Conservation (phyloP, 2,888 invertebrate genomes). For the Archips xylosteana region DNA sequence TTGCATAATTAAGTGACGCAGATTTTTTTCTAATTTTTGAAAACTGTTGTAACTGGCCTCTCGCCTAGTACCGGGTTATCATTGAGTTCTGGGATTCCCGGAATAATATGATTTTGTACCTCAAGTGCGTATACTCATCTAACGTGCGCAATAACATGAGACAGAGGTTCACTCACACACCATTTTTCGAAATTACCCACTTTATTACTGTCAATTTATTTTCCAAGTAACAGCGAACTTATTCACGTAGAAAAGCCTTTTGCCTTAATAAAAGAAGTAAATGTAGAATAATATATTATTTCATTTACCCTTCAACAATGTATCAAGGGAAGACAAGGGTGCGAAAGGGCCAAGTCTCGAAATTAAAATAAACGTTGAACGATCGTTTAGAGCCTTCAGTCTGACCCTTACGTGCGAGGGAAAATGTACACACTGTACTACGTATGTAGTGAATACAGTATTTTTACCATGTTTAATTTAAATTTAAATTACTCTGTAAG, state of each 20-base stretch:
- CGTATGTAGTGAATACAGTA: constrained; percentile 1
- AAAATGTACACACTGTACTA: constrained; percentile 19
- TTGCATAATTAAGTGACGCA: no score
- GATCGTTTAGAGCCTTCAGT: constrained; percentile 43
- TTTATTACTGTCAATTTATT: constrained; percentile 39
- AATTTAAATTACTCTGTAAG: background rate
- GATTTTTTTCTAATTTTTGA: no score
- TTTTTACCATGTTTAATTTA: background rate
- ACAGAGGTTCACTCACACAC: background rate
- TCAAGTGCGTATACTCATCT: background rate
- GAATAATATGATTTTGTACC: no score
- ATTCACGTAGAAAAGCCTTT: constrained; percentile 36
- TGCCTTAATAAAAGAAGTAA: constrained; percentile 42
- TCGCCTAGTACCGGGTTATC: no score
- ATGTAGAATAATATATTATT: constrained; percentile 43
- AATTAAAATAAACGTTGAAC: constrained; percentile 46
- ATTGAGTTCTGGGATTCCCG: no score
- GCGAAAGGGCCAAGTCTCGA: constrained; percentile 43
- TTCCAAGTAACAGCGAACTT: constrained; percentile 35
- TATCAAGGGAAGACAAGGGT: constrained; percentile 45
- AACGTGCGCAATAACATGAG: background rate
- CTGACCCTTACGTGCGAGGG: constrained; percentile 38
- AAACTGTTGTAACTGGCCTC: no score
- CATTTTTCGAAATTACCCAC: constrained; percentile 10
- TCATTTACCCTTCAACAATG: constrained; percentile 44